Evolutionary conservation across 2,888 invertebrate species (phyloP), one percentile per base, ranked within the genome.

Genomic region (Bellardia pandia): DNA sequence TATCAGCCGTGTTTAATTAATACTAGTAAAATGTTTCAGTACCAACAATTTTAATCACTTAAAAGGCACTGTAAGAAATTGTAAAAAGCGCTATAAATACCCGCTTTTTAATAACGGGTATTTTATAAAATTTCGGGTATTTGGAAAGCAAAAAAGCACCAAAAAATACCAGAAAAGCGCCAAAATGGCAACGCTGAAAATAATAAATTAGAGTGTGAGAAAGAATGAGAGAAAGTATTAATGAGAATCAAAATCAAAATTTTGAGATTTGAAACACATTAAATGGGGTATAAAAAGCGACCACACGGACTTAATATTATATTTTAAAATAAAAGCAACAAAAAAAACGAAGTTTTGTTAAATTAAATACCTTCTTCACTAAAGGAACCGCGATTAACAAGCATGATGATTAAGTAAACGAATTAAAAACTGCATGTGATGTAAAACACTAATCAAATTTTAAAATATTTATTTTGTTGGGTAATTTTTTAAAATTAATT

Each of bases 341-440:
- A 48, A 37, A 37, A 13, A 62, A 45, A 40, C 53, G 45, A 58
- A 58, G 6, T 48, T 33, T 7, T 14, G 56, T 37, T 51, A 16
- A 58, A 60, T 23, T 23, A 66, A 42, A 40, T 45, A 89, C 89
- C 89, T 89, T 90, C 89, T 81, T 79, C 83, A 64, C 86, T 87
- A 77, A 89, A 69, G 75, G 89, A 85, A 74, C 89, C 88, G 72
- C 90, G 89, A 89, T 90, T 90, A 64, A 90, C 89, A 80, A 89
- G 88, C 90, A 90, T 90, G 8, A 56, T 83, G 37, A 40, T 16
- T 37, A 51, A 7, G 4, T 74, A 68, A 68, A 69, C 42, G 56
- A 64, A 51, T 4, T 11, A 40, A 64, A 69, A 77, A 72, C 84
- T 86, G 74, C 88, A 83, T 84, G 13, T 42, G 23, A 60, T 37